Base-by-base conservation (phyloP, 2,888 invertebrate genomes). In the Euplexia lucipara region DNA sequence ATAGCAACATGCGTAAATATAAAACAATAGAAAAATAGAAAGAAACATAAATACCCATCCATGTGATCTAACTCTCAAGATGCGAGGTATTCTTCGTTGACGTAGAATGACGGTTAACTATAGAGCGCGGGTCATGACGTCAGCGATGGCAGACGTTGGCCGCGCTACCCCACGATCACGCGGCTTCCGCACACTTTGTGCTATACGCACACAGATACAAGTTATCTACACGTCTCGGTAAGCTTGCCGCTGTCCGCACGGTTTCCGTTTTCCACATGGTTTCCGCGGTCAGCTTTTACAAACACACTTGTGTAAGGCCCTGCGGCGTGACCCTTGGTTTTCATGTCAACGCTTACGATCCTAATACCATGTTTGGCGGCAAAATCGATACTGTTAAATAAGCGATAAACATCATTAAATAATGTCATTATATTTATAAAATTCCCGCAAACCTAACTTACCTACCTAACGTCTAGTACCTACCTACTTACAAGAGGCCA, bases 181-280 rank as follows among this genome's bases (percentile, higher is more conserved):
- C 85, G 87, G 86, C 83, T 79, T 78, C 79, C 74, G 77, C 80
- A 85, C 84, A 75, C 73, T 75, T 51, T 65, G 22, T 47, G 20
- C 57, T 65, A 61, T 54, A 74, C 56, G 42, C 54, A 62, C 62
- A 68, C 52, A 60, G 34, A 16, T 47, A 32, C 58, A 60, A 56
- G 16, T 26, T 64, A 70, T 63, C 58, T 62, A 70, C 58, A 52
- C 47, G 48, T 68, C 52, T 78, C 58, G 53, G 47, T 64, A 69
- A 70, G 73, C 64, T 53, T 62, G 53, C 67, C 49, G 39, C 44
- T 44, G 48, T 58, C 53, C 67, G 49, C 60, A 68, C 59, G 51
- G 75, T 76, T 84, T 82, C 84, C 79, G 79, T 76, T 83, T 79
- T 76, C 75, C 75, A 83, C 81, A 80, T 79, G 81, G 78, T 79